phyloP scores from a whole-genome alignment of 2,113 vertebrate species.

The Cheirogaleus medius region DNA sequence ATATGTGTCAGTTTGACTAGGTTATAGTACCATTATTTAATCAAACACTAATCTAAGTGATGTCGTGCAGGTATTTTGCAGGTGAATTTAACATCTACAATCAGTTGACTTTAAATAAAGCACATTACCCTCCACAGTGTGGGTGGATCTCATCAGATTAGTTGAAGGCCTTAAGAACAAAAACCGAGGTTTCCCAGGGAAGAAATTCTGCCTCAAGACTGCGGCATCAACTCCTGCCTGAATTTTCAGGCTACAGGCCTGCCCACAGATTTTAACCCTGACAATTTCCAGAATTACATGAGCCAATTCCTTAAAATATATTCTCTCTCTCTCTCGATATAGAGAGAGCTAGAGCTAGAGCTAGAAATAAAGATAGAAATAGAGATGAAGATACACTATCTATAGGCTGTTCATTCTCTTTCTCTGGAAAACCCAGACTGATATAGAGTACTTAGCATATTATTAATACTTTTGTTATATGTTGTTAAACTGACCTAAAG shows the following conservation, averaged over 20 bases:
- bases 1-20: background rate
- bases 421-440: too few relatives aligned
- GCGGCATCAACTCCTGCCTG: background rate
- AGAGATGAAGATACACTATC: too few relatives aligned
- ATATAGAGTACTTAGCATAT: too few relatives aligned
- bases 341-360: background rate
- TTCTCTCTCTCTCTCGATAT: background rate
- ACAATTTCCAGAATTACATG: background rate
- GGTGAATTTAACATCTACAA: background rate
- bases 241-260: background rate
- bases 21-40: background rate
- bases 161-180: background rate
- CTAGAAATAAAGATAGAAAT: background rate
- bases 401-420: too few relatives aligned
- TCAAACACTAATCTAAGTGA: background rate
- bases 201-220: background rate
- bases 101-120: background rate
- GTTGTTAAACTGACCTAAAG: too few relatives aligned
- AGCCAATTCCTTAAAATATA: background rate
- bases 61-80: background rate
- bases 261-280: background rate
- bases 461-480: too few relatives aligned
- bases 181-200: background rate
- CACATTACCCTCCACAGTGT: background rate
- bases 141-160: background rate